Evolutionary conservation across 2,113 vertebrate species (phyloP), one percentile per base, ranked within the genome.

Genomic region (Pedionomus torquatus): DNA sequence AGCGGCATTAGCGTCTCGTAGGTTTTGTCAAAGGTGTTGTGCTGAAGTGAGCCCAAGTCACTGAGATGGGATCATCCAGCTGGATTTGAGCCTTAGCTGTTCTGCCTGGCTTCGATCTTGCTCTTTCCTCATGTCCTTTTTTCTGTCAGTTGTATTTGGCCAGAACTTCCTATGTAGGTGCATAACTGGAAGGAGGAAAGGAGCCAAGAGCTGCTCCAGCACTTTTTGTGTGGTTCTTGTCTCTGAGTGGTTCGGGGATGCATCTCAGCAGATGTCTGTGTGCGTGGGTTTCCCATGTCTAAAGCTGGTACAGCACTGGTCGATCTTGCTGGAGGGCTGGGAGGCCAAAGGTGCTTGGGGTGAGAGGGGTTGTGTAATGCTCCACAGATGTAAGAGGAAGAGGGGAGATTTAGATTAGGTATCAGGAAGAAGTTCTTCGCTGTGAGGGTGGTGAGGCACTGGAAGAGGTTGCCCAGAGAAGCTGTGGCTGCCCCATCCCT

Each of bases 1-100:
- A 28, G 48, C 7, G 17, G 28, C 51, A 26, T 24, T 0, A 6
- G 23, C 72, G 57, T 35, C 30, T 14, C 6, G 23, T 0, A 18
- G 77, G 26, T 85, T 44, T 54, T n/a, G 61, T 17, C 21, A 74
- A 37, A 37, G 51, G 5, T 24, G 6, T 5, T 37, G 81, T 79
- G 72, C 55, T 25, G 4, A 37, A 61, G n/a, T 65, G 78, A 54
- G 61, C 21, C 31, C 0, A 2, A 31, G 37, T 4, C 58, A 25
- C 31, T 1, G 10, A 15, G 75, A 17, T 7, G 33, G 37, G 52
- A 15, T 28, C 3, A 8, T 44, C 11, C 64, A 60, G 31, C 51
- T 79, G 70, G 31, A 2, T 52, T 49, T 21, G 55, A 61, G 25
- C 30, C 39, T 88, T 63, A 12, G 2, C n/a, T 17, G 0, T 37